Evolutionary conservation across 2,797 vertebrate genomes (phyloP).

Genomic region (Pangasius macronema): DNA sequence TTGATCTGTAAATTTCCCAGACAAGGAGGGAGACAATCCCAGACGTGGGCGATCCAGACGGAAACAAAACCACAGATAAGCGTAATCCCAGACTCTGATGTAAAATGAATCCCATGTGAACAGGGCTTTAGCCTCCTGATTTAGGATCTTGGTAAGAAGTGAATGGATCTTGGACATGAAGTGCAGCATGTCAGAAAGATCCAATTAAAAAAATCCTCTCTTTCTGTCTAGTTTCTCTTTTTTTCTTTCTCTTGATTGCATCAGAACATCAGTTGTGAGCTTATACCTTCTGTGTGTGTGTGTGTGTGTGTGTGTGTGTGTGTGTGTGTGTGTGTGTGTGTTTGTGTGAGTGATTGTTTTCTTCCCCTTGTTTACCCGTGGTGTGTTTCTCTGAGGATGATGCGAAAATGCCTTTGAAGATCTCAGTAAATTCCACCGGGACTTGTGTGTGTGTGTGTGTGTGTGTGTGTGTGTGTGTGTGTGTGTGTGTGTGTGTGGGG

Average conservation of each 20-base stretch:
- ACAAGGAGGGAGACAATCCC: neutral
- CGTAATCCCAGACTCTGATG: neutral
- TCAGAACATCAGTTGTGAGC: neutral
- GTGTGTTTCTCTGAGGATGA: neutral
- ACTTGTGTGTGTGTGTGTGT: neutral
- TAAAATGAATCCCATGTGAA: neutral
- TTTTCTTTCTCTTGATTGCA: conserved; percentile 6
- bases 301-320: neutral
- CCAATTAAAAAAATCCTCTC: conserved; percentile 6
- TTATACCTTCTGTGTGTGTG: neutral
- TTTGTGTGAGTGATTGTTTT: neutral
- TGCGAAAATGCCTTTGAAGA: conserved; percentile 7
- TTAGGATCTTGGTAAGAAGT: neutral
- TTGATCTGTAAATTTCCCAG: neutral
- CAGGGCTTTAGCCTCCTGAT: neutral
- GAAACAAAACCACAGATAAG: neutral
- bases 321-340: conserved; percentile 20
- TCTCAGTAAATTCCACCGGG: neutral
- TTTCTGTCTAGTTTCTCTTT: neutral
- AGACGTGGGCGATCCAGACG: too few relatives aligned
- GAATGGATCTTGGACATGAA: neutral
- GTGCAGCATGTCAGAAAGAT: neutral
- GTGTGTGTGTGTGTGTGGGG: neutral
- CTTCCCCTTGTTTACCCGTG: neutral
- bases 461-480: neutral